phyloP scores from a whole-genome alignment of 2,797 vertebrate species.

The Sebastiscus albofasciatus region DNA sequence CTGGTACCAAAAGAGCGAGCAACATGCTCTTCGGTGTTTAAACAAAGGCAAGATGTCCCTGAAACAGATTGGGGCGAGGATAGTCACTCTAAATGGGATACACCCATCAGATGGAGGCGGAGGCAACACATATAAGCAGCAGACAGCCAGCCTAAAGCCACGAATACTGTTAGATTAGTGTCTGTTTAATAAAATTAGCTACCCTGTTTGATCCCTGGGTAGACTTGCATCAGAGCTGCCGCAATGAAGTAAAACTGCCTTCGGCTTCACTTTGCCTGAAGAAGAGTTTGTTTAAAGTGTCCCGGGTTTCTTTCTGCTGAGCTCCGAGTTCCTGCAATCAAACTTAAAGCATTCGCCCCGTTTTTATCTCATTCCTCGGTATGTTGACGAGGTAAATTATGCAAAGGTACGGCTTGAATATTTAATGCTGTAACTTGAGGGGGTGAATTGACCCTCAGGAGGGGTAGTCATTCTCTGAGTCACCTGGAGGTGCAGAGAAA shows the following conservation, averaged over 20 bases:
- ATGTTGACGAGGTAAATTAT: slow-evolving; percentile 82
- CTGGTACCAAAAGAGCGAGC: slow-evolving; percentile 48
- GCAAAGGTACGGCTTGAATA: slow-evolving; percentile 78
- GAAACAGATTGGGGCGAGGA: neutral
- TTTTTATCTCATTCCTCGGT: slow-evolving; percentile 36
- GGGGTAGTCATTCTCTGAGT: slow-evolving; percentile 54
- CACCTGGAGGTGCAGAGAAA: slow-evolving; percentile 36
- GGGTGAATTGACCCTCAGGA: slow-evolving; percentile 57
- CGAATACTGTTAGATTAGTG: slow-evolving; percentile 24
- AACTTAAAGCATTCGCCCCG: slow-evolving; percentile 14
- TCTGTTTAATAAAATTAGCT: slow-evolving; percentile 35
- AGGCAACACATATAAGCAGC: neutral
- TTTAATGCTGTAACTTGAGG: slow-evolving; percentile 83
- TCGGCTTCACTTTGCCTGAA: slow-evolving; percentile 17
- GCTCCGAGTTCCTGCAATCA: slow-evolving; percentile 19
- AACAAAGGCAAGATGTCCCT: slow-evolving; percentile 50
- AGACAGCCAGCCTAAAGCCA: slow-evolving; percentile 17
- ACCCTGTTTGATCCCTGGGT: slow-evolving; percentile 22
- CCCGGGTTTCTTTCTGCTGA: slow-evolving; percentile 22
- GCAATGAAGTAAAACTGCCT: slow-evolving; percentile 16
- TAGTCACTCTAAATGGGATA: slow-evolving; percentile 27
- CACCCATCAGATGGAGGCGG: slow-evolving; percentile 30
- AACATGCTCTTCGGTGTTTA: slow-evolving; percentile 46
- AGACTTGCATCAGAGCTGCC: slow-evolving; percentile 24
- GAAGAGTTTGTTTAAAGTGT: slow-evolving; percentile 41